These are phyloP conservation scores for Elegia similella DNA, from an alignment of 2,888 invertebrate genomes.

Conservation along the genomic window DNA sequence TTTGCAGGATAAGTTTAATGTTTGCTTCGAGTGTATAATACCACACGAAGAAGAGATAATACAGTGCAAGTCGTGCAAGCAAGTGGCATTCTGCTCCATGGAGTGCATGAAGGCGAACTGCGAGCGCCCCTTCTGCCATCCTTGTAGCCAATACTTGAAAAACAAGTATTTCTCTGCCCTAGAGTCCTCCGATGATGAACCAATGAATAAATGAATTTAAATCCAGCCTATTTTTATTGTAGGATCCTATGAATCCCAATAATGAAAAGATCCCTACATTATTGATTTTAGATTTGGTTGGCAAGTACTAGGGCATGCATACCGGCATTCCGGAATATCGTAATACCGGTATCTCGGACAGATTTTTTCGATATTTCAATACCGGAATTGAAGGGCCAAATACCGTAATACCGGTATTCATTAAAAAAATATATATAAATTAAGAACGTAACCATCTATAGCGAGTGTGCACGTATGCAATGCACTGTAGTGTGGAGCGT, in stretches of 20 bases:
- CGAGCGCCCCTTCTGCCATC: slow-evolving; percentile 50
- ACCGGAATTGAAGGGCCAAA: no score
- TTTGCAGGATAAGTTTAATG: slow-evolving; percentile 54
- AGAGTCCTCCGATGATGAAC: background rate
- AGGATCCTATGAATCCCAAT: no score
- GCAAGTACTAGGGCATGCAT: no score
- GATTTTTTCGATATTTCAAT: no score
- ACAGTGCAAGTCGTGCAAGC: slow-evolving; percentile 48
- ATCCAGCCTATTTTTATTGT: background rate
- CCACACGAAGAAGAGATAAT: slow-evolving; percentile 47
- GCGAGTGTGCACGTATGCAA: no score
- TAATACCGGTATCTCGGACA: no score
- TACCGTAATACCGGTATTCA: no score
- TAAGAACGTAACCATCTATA: no score
- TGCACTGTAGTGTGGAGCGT: no score
- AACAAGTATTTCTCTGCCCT: slow-evolving; percentile 42
- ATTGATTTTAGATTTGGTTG: no score
- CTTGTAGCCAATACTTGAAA: slow-evolving; percentile 54
- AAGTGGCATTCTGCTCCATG: slow-evolving; percentile 55
- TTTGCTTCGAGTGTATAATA: slow-evolving; percentile 66
- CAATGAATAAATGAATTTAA: background rate
- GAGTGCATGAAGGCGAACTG: slow-evolving; percentile 54
- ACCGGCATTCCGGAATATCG: no score
- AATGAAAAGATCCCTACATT: background rate
- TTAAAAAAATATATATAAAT: no score